Evolutionary conservation across 1,140 invertebrate species (phyloP).

Genomic region (Lanistes nyassanus): DNA sequence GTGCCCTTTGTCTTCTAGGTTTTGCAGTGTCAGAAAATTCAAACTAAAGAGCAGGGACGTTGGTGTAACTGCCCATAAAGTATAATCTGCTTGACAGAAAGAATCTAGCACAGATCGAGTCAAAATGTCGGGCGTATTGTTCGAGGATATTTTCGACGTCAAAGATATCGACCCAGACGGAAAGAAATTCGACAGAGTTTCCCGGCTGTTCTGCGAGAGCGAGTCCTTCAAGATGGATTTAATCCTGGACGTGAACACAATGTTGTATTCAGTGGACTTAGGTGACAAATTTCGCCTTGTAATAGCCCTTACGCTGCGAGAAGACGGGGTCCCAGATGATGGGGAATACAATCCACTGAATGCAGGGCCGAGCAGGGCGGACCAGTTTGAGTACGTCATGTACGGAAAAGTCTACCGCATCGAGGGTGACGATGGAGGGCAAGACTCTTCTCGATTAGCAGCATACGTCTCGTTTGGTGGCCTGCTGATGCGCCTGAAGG

Average conservation of each 20-base stretch:
- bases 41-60: neutral
- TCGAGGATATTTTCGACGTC: slow-evolving; percentile 99
- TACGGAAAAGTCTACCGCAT: slow-evolving; percentile 99
- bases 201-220: slow-evolving; percentile 95
- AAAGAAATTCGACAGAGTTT: slow-evolving; percentile 97
- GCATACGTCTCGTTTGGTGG: slow-evolving; percentile 99
- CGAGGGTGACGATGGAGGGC: slow-evolving; percentile 93
- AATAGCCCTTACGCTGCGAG: slow-evolving; percentile 91
- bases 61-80: neutral
- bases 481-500: slow-evolving; percentile 93
- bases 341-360: slow-evolving; percentile 89
- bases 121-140: slow-evolving; percentile 84
- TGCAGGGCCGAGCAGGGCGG: slow-evolving; percentile 79
- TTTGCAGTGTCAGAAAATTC: neutral
- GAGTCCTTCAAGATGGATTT: slow-evolving; percentile 99
- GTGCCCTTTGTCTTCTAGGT: neutral
- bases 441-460: slow-evolving; percentile 87
- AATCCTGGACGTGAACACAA: slow-evolving; percentile 97
- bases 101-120: neutral
- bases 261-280: slow-evolving; percentile 97
- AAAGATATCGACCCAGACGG: slow-evolving; percentile 99
- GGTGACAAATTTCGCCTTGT: slow-evolving; percentile 94
- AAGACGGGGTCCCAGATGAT: slow-evolving; percentile 95
- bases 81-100: neutral
- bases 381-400: slow-evolving; percentile 99